A percentile compares a stretch with the other conserved stretches of the same genome.
phyloP scores from a whole-genome alignment of 2,888 invertebrate species.

The Hypsopygia costalis region DNA sequence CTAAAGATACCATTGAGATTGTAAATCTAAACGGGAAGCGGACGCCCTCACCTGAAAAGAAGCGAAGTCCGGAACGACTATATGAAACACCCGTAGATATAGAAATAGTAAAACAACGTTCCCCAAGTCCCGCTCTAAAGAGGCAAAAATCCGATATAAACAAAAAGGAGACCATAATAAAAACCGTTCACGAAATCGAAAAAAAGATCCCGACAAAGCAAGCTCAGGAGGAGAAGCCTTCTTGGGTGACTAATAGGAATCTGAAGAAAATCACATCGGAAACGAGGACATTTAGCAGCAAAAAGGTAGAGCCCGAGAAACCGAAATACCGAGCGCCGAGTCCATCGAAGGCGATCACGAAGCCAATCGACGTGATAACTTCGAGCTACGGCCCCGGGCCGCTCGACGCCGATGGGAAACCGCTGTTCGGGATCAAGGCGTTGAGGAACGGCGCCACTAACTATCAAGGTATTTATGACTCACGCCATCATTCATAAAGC shows the following conservation, averaged over 20 bases:
- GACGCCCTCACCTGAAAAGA: constrained; percentile 54
- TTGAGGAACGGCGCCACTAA: constrained; percentile 82
- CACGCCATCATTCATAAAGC: constrained; percentile 13
- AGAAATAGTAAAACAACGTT: constrained; percentile 38
- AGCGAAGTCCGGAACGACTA: constrained; percentile 31
- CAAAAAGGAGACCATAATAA: constrained; percentile 54
- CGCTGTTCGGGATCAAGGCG: constrained; percentile 89
- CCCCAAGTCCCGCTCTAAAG: constrained; percentile 54
- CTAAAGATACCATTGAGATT: constrained; percentile 52
- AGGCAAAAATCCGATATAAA: constrained; percentile 38
- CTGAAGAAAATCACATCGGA: constrained; percentile 77
- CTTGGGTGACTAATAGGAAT: constrained; percentile 82
- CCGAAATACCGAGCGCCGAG: constrained; percentile 58
- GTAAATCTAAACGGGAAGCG: constrained; percentile 51
- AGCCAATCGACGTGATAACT: constrained; percentile 84
- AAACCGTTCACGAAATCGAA: constrained; percentile 48
- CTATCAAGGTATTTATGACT: constrained; percentile 79
- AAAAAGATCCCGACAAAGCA: constrained; percentile 52
- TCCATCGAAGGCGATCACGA: constrained; percentile 57
- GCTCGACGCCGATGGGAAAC: constrained; percentile 88
- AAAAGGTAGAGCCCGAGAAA: constrained; percentile 62
- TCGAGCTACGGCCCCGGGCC: constrained; percentile 92
- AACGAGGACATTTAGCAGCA: constrained; percentile 52
- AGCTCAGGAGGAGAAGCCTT: constrained; percentile 78
- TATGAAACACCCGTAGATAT: constrained; percentile 22